Base-by-base conservation (phyloP, 1,140 invertebrate species). In the Sycophaga agraensis region DNA sequence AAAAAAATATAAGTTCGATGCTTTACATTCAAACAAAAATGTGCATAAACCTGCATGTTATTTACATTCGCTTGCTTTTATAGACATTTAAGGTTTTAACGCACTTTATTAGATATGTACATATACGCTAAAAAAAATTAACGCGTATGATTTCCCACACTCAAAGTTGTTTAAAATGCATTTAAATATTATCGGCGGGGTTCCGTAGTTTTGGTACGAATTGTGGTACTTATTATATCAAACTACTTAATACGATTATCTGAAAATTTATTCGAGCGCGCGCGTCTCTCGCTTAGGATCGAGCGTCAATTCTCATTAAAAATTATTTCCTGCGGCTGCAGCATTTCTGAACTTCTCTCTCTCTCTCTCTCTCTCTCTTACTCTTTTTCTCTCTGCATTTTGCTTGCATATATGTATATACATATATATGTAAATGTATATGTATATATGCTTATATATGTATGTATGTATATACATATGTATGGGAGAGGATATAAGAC, bases 301-400 rank as follows among this genome's bases (percentile, higher is more conserved):
- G 26, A 7, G 37, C 48, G 58, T 59, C 39, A 34, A 59, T 59
- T 51, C 51, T 51, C 58, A 59, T 59, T 51, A 59, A 61, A 61
- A 53, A 37, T 61, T 61, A 61, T 61, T 35, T 12, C 6, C 24
- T 19, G 26, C 24, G n/a, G n/a, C 26, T 14, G n/a, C 17, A n/a
- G 11, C 1, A 35, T 59, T 51, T 59, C 28, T 51, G 39, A 51
- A 50, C 12, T 22, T 19, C 19, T 56, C 14, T 31, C 12, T 12
- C 49, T 21, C 26, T 26, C 17, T 17, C 7, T 42, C 22, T n/a
- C n/a, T n/a, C n/a, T n/a, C n/a, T n/a, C n/a, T n/a, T n/a, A n/a
- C n/a, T n/a, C n/a, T n/a, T n/a, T n/a, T n/a, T n/a, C n/a, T n/a
- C n/a, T n/a, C n/a, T n/a, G n/a, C n/a, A n/a, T n/a, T n/a, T n/a